These are phyloP conservation scores for Lampris incognitus DNA, from an alignment of 2,113 vertebrate genomes.

Conservation along the genomic window DNA sequence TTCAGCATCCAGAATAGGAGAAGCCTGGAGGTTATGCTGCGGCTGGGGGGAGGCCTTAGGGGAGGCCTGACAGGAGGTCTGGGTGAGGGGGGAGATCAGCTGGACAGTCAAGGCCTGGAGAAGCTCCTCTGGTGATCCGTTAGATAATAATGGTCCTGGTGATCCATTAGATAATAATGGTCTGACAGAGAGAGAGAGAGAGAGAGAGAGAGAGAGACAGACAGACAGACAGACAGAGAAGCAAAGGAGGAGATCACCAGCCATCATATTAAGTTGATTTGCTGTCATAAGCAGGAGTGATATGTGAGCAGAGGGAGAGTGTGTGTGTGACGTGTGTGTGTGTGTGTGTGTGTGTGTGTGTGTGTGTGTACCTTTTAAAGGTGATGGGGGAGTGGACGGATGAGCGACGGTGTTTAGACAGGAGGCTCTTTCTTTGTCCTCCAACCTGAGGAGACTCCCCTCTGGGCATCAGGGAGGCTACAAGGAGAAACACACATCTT, in stretches of 20 bases:
- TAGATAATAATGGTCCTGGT: slow-evolving; percentile 13
- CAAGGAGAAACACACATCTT: too few species aligned
- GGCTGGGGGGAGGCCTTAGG: neutral
- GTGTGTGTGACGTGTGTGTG: too few species aligned
- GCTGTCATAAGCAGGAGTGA: neutral
- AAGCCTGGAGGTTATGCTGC: neutral
- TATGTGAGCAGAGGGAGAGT: neutral
- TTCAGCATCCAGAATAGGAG: too few species aligned
- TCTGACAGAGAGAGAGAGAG: slow-evolving; percentile 31
- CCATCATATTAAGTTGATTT: too few species aligned
- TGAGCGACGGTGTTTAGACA: slow-evolving; percentile 54
- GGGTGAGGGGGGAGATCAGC: neutral
- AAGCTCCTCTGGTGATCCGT: slow-evolving; percentile 33
- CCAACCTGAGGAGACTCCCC: slow-evolving; percentile 43
- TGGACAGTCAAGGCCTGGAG: slow-evolving; percentile 44
- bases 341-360: neutral
- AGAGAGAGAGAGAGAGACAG: neutral
- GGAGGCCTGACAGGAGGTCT: neutral
- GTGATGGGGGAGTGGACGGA: slow-evolving; percentile 40
- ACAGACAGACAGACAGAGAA: too few species aligned
- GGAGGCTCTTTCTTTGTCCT: slow-evolving; percentile 39
- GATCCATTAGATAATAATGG: neutral
- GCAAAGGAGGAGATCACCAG: too few species aligned
- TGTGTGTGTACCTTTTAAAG: slow-evolving; percentile 57
- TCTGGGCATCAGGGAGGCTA: slow-evolving; percentile 53